A percentile compares a stretch with the other conserved stretches of the same genome.
These are phyloP conservation scores for Gibbula magus DNA, from an alignment of 2,888 invertebrate genomes.

Conservation along the genomic window DNA sequence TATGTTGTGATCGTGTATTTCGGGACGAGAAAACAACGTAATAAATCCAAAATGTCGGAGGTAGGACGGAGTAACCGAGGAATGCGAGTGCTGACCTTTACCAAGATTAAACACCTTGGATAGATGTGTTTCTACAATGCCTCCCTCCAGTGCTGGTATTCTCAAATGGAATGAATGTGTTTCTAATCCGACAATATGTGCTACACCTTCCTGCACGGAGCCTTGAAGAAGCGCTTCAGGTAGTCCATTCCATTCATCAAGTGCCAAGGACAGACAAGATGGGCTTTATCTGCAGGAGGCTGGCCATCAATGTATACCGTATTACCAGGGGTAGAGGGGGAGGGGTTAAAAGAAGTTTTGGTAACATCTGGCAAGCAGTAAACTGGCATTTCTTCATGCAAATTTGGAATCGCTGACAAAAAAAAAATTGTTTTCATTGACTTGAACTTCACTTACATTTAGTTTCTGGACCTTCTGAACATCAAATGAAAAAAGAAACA, in stretches of 20 bases:
- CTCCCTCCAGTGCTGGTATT: not conserved
- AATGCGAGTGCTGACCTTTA: constrained; percentile 9
- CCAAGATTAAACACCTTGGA: constrained; percentile 9
- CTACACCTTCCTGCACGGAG: not conserved
- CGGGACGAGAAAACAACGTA: not conserved
- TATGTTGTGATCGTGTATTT: not conserved
- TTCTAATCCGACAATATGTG: not conserved
- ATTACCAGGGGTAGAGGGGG: too few species aligned
- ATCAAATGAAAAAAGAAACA: too few species aligned
- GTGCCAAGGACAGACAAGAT: not conserved
- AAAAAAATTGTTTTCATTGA: too few species aligned
- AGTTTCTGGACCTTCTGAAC: too few species aligned
- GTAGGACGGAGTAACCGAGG: constrained; percentile 18
- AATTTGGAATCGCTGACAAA: too few species aligned
- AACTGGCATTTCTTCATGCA: too few species aligned
- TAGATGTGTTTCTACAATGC: constrained; percentile 1
- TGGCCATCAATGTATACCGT: too few species aligned
- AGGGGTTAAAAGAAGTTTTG: too few species aligned
- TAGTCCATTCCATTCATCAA: not conserved
- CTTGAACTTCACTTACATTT: too few species aligned
- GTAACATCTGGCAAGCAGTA: too few species aligned
- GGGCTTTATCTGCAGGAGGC: not conserved
- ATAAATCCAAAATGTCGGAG: not conserved
- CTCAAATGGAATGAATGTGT: not conserved
- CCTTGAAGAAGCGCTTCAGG: too few species aligned